Base-by-base conservation (phyloP, 2,888 invertebrate species). In the Petrolisthes manimaculis region DNA sequence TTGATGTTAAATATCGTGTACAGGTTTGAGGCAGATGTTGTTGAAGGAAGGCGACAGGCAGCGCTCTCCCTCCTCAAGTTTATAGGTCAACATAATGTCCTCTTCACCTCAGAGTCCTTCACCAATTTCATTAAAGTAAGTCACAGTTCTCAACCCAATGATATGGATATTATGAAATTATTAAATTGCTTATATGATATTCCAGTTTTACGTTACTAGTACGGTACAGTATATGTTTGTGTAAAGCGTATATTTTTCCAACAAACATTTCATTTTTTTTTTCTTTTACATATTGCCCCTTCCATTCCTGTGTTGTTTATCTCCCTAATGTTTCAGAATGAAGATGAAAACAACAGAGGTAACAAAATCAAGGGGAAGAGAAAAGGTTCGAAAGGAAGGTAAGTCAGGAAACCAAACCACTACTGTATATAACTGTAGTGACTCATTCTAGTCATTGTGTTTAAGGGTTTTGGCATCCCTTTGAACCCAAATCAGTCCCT, bases 1-100 rank as follows among this genome's bases (percentile, higher is more conserved):
- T n/a, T 8, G 24, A 71, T 21, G 37, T 51, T 37, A 61, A 9
- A 37, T 37, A 37, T 75, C 8, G 51, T 55, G 9, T n/a, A 5
- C 61, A 87, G 87, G 53, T 87, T 87, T 61, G 87, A 87, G 53
- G 84, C 83, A 14, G 87, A 87, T n/a, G 87, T 87, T 21, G 84
- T 87, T n/a, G 87, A 87, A n/a, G 51, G 71, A 12, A 61, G 87
- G 5, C 53, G 87, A 56, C 84, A 74, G 67, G 87, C 87, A 55
- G 74, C 87, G 14, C 67, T 87, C 53, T 51, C 51, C 67, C 87
- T 87, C 56, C 61, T 87, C 5, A 87, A 80, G 80, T 87, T 84
- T 14, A 84, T 84, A 18, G 87, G 87, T 3, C 87, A 84, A 37
- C 87, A 87, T 54, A 87, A 55, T 51, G 78, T 78, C 9, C 80